Evolutionary conservation across 2,113 vertebrate species (phyloP).

Genomic region (Barnardius zonarius): DNA sequence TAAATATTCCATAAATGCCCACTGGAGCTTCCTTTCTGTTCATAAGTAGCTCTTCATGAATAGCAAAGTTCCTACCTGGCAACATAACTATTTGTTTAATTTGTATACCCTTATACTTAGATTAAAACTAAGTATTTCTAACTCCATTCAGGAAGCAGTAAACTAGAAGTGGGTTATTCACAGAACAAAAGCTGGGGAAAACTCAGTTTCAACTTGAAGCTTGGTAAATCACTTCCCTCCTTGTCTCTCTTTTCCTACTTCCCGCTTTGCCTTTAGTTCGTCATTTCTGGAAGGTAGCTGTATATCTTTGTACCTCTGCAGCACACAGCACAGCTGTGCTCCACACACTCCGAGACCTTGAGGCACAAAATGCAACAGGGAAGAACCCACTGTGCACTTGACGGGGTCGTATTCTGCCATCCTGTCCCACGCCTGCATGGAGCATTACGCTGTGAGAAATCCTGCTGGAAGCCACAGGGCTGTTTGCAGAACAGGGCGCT

Average conservation of each 20-base stretch:
- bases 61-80: not conserved
- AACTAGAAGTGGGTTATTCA: not conserved
- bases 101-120: not conserved
- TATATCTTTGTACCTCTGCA: not conserved
- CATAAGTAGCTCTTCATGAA: not conserved
- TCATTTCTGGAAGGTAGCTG: not conserved
- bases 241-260: not conserved
- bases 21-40: not conserved
- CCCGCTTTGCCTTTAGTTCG: not conserved
- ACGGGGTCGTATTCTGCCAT: not conserved
- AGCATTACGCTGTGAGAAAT: not conserved
- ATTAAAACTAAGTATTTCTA: not conserved
- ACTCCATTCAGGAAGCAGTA: not conserved
- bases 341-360: not conserved
- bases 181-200: not conserved
- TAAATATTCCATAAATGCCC: not conserved
- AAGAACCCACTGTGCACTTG: not conserved
- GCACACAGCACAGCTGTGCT: not conserved
- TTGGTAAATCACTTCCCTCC: not conserved
- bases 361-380: not conserved
- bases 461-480: not conserved
- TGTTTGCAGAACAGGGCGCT: constrained; percentile 20
- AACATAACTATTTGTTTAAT: not conserved
- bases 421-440: not conserved
- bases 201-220: not conserved